Evolutionary conservation across 2,888 invertebrate species (phyloP).

Genomic region (Dexiosoma caninum): DNA sequence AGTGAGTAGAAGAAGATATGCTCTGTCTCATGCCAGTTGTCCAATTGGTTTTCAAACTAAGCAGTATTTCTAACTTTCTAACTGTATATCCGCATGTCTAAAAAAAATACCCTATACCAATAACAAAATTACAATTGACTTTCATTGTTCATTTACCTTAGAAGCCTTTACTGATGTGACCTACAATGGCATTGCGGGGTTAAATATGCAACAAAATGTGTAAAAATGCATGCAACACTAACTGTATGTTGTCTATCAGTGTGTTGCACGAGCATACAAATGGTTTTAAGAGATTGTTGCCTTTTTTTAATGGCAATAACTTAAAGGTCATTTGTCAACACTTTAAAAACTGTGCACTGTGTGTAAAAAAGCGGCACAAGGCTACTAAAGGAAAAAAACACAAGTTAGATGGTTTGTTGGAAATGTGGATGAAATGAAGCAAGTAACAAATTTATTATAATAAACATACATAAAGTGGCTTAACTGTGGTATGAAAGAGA

Average conservation of each 20-base stretch:
- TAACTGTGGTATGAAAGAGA: neutral
- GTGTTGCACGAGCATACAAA: constrained; percentile 16
- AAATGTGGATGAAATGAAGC: constrained; percentile 27
- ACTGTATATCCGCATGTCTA: too few species aligned
- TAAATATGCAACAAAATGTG: neutral
- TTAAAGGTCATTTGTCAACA: constrained; percentile 56
- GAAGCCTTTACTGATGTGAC: neutral
- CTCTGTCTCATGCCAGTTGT: too few species aligned
- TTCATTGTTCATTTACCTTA: too few species aligned
- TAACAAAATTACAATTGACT: too few species aligned
- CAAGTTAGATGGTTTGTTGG: neutral
- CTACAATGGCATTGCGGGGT: neutral
- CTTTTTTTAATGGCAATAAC: constrained; percentile 34
- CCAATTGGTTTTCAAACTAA: too few species aligned
- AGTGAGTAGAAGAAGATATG: too few species aligned
- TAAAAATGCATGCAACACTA: constrained; percentile 9
- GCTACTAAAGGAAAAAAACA: neutral
- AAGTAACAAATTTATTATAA: neutral
- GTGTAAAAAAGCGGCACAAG: constrained; percentile 33
- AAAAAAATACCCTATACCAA: too few species aligned
- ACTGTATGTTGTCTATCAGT: constrained; percentile 26
- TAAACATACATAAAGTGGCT: neutral
- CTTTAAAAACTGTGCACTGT: constrained; percentile 36
- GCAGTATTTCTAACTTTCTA: too few species aligned
- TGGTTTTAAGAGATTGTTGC: constrained; percentile 37